Evolutionary conservation across 2,113 vertebrate species (phyloP).

Genomic region (Melanotaenia duboulayi): DNA sequence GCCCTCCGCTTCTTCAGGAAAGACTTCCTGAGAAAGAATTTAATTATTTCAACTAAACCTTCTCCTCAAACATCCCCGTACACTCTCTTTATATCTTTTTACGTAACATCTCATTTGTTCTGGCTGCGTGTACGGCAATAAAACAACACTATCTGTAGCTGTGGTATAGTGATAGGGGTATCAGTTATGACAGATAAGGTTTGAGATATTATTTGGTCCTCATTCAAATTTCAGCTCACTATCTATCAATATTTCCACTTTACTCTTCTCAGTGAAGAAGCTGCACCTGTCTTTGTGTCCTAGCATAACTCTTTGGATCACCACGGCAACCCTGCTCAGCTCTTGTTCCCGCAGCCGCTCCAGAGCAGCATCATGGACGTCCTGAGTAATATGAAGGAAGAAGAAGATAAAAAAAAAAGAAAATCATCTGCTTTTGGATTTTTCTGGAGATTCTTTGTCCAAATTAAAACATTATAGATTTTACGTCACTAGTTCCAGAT

Average conservation of each 20-base stretch:
- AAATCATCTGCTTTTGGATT: neutral
- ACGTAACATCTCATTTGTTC: neutral
- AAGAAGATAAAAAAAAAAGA: neutral
- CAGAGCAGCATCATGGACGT: slow-evolving; percentile 86
- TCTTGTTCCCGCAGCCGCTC: slow-evolving; percentile 84
- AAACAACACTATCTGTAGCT: neutral
- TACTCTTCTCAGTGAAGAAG: neutral
- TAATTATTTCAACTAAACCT: neutral
- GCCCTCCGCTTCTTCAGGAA: slow-evolving; percentile 88
- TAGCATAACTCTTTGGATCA: slow-evolving; percentile 90
- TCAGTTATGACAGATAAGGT: slow-evolving; percentile 5
- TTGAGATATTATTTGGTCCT: neutral
- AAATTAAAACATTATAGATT: neutral
- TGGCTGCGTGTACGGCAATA: neutral
- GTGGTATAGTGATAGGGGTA: neutral
- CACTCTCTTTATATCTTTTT: neutral
- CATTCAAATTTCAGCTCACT: neutral
- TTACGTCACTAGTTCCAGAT: too few relatives aligned
- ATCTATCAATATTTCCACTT: neutral
- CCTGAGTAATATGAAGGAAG: slow-evolving; percentile 79
- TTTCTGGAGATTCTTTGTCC: neutral
- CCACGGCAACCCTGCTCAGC: slow-evolving; percentile 82
- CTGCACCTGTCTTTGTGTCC: slow-evolving; percentile 90
- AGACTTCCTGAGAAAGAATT: slow-evolving; percentile 79
- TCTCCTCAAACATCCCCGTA: neutral